Conservation (phyloP, 2,888 invertebrate species). For the Physocephala rufipes region DNA sequence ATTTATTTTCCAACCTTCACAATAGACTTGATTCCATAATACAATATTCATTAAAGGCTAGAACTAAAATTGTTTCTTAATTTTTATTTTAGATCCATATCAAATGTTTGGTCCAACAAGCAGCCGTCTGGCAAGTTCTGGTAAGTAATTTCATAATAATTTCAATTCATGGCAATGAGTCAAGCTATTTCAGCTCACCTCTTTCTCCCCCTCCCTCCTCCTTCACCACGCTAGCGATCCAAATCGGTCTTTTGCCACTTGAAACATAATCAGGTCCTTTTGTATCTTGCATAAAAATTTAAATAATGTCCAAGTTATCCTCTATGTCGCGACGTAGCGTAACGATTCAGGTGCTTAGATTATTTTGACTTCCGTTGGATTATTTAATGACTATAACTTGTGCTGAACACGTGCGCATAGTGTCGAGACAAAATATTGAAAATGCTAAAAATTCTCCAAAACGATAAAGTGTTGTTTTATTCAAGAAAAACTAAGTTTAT, state of each 20-base stretch:
- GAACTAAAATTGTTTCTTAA: conserved; percentile 23
- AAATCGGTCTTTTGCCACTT: background rate
- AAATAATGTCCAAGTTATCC: background rate
- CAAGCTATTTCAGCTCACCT: too few species aligned
- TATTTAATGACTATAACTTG: conserved; percentile 33
- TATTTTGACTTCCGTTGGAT: conserved; percentile 39
- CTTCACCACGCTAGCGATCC: background rate
- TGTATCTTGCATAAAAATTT: background rate
- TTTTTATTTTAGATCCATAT: conserved; percentile 84
- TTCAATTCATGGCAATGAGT: conserved; percentile 10
- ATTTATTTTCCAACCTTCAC: too few species aligned
- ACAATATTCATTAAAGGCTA: too few species aligned
- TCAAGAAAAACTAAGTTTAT: background rate
- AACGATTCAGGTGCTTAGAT: conserved; percentile 62
- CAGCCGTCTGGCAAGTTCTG: conserved; percentile 94
- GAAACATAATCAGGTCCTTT: background rate
- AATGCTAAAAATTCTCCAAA: conserved; percentile 18
- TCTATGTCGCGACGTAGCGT: background rate
- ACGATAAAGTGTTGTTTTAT: background rate
- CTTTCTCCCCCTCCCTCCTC: conserved; percentile 9
- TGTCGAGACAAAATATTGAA: conserved; percentile 27
- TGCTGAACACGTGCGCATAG: conserved; percentile 46
- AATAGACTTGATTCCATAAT: too few species aligned
- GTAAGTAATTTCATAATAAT: conserved; percentile 68
- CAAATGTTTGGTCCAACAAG: conserved; percentile 98